phyloP scores from a whole-genome alignment of 2,797 vertebrate genomes.

The Mormyrus proboscirostris region DNA sequence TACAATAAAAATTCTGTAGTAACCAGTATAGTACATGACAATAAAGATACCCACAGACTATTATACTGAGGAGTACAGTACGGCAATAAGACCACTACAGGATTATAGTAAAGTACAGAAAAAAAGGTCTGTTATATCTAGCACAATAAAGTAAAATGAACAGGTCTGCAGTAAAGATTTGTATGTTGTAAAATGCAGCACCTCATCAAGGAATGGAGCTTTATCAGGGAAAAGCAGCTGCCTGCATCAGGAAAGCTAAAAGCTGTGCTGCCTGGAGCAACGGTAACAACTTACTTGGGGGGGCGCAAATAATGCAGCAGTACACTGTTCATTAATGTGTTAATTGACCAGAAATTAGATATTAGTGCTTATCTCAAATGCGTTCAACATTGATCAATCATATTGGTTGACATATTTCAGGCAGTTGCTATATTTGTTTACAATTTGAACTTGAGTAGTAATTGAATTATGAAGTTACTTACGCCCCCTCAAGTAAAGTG shows the following conservation, averaged over 20 bases:
- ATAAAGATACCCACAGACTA: not conserved
- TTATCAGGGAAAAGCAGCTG: not conserved
- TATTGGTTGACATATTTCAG: not conserved
- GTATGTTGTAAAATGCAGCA: not conserved
- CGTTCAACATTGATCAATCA: not conserved
- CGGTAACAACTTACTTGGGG: not conserved
- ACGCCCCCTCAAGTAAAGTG: not conserved
- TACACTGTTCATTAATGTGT: not conserved
- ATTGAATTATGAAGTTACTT: not conserved
- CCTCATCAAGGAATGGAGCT: not conserved
- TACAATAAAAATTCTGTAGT: not conserved
- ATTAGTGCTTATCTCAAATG: not conserved
- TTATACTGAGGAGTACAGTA: not conserved
- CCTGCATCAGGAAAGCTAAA: not conserved
- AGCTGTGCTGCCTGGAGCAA: not conserved
- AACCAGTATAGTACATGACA: not conserved
- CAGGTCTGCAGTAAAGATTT: not conserved
- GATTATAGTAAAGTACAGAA: not conserved
- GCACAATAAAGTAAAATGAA: not conserved
- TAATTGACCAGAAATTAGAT: not conserved
- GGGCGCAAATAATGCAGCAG: not conserved
- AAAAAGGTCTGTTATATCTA: not conserved
- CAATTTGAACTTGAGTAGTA: not conserved
- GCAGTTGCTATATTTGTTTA: not conserved
- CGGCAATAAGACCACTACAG: not conserved